phyloP scores from a whole-genome alignment of 2,888 invertebrate genomes.

The Dioctria rufipes region DNA sequence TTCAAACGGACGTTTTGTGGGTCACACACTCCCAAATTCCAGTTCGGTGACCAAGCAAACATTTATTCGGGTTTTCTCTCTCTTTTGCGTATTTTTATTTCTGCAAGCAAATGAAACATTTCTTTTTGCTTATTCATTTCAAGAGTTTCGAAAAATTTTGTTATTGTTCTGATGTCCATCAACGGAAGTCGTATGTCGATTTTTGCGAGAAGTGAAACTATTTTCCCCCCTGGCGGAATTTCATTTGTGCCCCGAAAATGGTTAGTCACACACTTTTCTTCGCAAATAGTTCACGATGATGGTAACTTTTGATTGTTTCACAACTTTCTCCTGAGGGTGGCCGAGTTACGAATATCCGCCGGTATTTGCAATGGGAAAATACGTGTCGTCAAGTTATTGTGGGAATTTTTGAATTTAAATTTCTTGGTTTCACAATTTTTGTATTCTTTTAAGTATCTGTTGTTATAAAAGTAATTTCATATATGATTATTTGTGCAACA shows the following conservation, averaged over 20 bases:
- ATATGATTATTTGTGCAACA: too few species aligned
- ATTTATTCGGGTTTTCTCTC: conserved; percentile 5
- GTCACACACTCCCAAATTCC: conserved; percentile 37
- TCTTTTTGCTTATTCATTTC: not conserved
- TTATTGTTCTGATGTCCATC: not conserved
- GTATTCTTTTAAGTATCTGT: too few species aligned
- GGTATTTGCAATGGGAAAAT: too few species aligned
- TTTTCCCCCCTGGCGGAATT: conserved; percentile 24
- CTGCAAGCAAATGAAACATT: not conserved
- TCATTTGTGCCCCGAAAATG: conserved; percentile 37
- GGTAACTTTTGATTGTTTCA: conserved; percentile 32
- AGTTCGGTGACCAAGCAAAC: conserved; percentile 12
- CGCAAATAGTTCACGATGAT: not conserved
- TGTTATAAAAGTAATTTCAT: too few species aligned
- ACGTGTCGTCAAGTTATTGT: too few species aligned
- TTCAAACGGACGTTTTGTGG: conserved; percentile 8
- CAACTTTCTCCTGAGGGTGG: conserved; percentile 45
- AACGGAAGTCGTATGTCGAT: conserved; percentile 25
- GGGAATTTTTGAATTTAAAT: too few species aligned
- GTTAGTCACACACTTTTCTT: conserved; percentile 42
- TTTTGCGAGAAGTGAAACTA: conserved; percentile 44
- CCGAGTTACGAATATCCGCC: conserved; percentile 20
- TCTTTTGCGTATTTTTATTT: conserved; percentile 9
- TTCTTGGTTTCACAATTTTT: too few species aligned
- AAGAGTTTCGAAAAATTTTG: conserved; percentile 13